A percentile compares a stretch with the other conserved stretches of the same genome.
phyloP scores from a whole-genome alignment of 2,113 vertebrate genomes.

The Ceratotherium simum region DNA sequence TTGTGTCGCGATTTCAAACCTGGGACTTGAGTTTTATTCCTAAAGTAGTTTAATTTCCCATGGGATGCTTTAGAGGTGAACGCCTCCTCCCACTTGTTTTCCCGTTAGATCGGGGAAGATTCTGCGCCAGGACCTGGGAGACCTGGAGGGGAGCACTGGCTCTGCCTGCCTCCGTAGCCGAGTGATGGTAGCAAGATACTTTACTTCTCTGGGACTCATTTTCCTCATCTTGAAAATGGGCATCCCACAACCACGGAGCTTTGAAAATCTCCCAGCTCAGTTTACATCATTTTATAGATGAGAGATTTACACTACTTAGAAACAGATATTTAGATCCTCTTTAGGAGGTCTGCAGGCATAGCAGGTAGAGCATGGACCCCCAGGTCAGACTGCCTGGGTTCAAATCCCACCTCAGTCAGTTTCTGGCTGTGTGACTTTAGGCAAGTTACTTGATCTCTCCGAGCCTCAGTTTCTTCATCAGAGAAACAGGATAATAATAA shows the following conservation, averaged over 20 bases:
- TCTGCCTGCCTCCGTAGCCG: neutral
- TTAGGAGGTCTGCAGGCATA: neutral
- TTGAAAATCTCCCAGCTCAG: neutral
- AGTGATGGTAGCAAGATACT: accelerated
- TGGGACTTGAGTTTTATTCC: neutral
- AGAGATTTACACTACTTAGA: neutral
- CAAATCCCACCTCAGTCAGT: neutral
- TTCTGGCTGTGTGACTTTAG: neutral
- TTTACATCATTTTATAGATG: neutral
- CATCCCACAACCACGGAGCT: neutral
- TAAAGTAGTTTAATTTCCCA: neutral
- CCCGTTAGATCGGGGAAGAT: accelerated
- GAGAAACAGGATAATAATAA: neutral
- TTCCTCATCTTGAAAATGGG: neutral
- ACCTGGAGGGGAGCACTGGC: neutral
- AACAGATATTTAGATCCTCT: neutral
- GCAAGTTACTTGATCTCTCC: neutral
- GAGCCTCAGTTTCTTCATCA: neutral
- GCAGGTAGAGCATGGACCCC: accelerated
- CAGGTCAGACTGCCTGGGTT: neutral
- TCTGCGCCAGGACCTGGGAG: neutral
- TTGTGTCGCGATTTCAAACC: neutral
- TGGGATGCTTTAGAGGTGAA: neutral
- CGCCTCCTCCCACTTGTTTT: neutral
- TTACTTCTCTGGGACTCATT: neutral